Conservation (phyloP, 2,797 vertebrate species). For the Tapirus indicus region DNA sequence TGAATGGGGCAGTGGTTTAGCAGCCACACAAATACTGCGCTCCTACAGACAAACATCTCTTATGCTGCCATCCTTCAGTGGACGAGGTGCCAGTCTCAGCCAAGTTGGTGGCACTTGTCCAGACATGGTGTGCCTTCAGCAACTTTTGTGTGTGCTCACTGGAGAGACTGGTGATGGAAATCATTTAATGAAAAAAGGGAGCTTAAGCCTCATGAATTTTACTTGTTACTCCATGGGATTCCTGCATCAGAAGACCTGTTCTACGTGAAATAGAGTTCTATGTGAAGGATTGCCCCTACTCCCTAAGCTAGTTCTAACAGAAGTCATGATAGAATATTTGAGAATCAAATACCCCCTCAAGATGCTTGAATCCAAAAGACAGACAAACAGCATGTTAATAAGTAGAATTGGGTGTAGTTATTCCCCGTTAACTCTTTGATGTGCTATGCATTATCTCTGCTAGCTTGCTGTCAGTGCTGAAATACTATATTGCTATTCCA, state of each 20-base stretch:
- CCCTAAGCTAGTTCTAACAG: not conserved
- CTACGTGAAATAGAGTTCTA: not conserved
- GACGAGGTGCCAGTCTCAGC: not conserved
- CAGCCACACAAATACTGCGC: rapidly evolving
- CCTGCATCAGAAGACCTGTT: not conserved
- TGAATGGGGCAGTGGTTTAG: not conserved
- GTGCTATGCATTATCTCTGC: not conserved
- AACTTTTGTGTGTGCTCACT: not conserved
- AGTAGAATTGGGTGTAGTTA: not conserved
- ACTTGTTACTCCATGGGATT: not conserved
- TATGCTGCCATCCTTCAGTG: rapidly evolving
- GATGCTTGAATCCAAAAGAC: not conserved
- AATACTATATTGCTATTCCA: not conserved
- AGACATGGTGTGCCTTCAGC: not conserved
- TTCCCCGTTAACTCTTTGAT: not conserved
- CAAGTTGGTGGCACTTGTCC: not conserved
- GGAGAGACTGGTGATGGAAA: not conserved
- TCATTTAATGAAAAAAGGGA: not conserved
- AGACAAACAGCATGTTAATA: not conserved
- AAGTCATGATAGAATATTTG: not conserved
- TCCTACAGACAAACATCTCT: rapidly evolving
- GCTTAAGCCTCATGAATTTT: not conserved
- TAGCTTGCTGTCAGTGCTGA: not conserved
- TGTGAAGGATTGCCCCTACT: not conserved
- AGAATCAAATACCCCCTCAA: not conserved